Evolutionary conservation across 2,797 vertebrate genomes (phyloP).

Genomic region (Tenualosa ilisha): DNA sequence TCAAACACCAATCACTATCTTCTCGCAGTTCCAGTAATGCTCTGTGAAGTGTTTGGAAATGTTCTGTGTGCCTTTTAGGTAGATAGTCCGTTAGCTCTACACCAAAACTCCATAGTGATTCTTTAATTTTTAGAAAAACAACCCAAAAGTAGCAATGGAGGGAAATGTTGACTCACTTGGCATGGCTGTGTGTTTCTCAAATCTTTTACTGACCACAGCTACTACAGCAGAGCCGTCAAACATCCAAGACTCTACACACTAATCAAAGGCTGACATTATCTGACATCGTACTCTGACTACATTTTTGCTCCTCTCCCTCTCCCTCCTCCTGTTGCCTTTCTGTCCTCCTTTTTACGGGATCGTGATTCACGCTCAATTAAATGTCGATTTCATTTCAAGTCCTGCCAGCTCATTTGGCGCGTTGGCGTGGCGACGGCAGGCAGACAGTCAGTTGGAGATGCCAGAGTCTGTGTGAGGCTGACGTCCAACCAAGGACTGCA

Average conservation of each 20-base stretch:
- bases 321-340: neutral
- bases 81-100: too few relatives aligned
- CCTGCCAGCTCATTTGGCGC: slow-evolving; percentile 38
- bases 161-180: neutral
- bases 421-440: slow-evolving; percentile 13
- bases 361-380: slow-evolving; percentile 46
- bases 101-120: neutral
- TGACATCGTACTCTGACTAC: neutral
- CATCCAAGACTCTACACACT: slow-evolving; percentile 7
- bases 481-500: slow-evolving; percentile 5
- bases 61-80: too few relatives aligned
- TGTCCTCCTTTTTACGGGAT: slow-evolving; percentile 30
- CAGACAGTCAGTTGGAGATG: slow-evolving; percentile 21
- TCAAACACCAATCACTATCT: too few relatives aligned
- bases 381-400: slow-evolving; percentile 42
- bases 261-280: slow-evolving; percentile 20
- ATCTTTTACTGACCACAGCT: neutral
- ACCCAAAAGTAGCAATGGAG: neutral
- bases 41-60: too few relatives aligned
- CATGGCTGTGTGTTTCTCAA: neutral
- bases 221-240: neutral
- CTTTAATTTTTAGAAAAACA: neutral
- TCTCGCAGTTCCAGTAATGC: too few relatives aligned
- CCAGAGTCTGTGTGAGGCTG: slow-evolving; percentile 21
- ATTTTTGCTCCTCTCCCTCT: neutral